Conservation (phyloP, 2,888 invertebrate species). For the Oligia latruncula region DNA sequence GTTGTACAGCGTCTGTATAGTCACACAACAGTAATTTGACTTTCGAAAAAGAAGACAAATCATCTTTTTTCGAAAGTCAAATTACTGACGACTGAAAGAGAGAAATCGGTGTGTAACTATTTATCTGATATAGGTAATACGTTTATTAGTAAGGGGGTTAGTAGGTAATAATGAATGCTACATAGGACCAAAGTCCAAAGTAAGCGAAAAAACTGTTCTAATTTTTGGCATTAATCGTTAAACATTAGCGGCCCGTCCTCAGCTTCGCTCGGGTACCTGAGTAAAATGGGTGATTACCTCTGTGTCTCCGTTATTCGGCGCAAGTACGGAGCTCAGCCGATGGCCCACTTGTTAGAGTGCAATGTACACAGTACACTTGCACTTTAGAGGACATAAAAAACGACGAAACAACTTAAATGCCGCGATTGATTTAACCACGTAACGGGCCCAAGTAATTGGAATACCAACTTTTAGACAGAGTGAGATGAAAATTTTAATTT, state of each 20-base stretch:
- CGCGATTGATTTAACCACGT: not conserved
- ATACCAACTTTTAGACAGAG: no score
- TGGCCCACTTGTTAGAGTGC: not conserved
- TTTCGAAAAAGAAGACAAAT: no score
- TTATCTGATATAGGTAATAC: no score
- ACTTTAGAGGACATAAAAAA: not conserved
- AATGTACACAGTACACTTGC: not conserved
- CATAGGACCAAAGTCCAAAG: no score
- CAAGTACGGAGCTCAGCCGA: not conserved
- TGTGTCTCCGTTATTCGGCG: not conserved
- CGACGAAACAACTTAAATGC: not conserved
- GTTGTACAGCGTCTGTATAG: no score
- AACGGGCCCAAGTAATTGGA: not conserved
- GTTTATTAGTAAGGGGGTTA: no score
- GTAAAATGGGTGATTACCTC: not conserved
- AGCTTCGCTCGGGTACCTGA: not conserved
- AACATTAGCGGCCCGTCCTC: no score
- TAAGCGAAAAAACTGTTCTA: not conserved
- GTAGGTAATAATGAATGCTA: not conserved
- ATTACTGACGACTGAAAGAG: no score
- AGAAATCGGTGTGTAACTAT: no score
- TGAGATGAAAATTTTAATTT: no score
- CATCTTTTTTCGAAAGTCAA: no score
- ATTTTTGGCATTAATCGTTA: not conserved
- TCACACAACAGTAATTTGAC: no score